Conservation (phyloP, 2,797 vertebrate species). For the Parambassis ranga region DNA sequence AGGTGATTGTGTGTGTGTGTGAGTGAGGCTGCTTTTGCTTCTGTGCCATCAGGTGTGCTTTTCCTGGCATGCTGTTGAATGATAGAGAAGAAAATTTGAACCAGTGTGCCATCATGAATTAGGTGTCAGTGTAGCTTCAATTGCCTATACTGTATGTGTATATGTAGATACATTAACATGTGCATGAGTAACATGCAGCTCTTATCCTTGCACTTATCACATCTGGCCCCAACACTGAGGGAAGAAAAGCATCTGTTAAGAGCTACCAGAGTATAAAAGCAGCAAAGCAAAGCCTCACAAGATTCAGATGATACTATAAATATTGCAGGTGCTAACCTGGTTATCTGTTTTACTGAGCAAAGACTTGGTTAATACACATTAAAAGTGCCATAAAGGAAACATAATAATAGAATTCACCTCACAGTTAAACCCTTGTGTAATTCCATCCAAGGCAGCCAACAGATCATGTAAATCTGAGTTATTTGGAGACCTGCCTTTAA, state of each 20-base stretch:
- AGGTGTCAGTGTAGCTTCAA: too few relatives aligned
- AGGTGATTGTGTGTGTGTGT: neutral
- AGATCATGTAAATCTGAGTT: neutral
- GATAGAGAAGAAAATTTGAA: neutral
- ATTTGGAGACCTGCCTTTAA: constrained; percentile 4
- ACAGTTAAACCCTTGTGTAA: neutral
- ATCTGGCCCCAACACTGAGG: too few relatives aligned
- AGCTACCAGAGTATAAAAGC: neutral
- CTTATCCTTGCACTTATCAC: too few relatives aligned
- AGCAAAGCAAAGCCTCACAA: neutral
- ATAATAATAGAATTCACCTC: neutral
- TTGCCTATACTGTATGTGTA: too few relatives aligned
- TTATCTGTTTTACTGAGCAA: too few relatives aligned
- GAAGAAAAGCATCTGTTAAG: neutral
- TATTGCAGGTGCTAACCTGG: neutral
- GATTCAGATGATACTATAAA: neutral
- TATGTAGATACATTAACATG: too few relatives aligned
- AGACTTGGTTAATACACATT: too few relatives aligned
- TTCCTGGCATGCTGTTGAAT: too few relatives aligned
- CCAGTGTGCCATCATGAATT: neutral
- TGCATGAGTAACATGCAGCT: too few relatives aligned
- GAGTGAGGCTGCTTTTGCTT: neutral
- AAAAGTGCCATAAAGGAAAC: too few relatives aligned
- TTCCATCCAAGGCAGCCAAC: neutral
- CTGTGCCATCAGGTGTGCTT: constrained; percentile 1